Evolutionary conservation across 2,888 invertebrate species (phyloP), one percentile per base, ranked within the genome.

Genomic region (Pachliopta kotzebuea): DNA sequence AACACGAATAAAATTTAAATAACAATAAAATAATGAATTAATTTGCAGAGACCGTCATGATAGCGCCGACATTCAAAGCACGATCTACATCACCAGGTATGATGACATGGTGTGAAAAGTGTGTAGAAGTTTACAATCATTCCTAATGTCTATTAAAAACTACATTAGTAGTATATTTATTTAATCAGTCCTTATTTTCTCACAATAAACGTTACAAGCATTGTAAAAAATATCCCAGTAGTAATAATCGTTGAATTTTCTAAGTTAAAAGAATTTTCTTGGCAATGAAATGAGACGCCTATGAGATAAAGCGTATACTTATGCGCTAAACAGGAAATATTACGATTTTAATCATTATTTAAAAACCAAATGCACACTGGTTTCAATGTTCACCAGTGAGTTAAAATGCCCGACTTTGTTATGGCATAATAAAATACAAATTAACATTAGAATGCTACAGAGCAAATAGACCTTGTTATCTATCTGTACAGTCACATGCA

Each of bases 41-140:
- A 81, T 90, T 94, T 93, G 72, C 94, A 94, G 94, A 94, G 86
- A 92, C 93, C 85, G 92, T 93, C 88, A 95, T 95, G 94, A 94
- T 95, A 83, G 93, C 94, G 74, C 96, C 96, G 74, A 96, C 94
- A 84, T 96, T 96, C 93, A 96, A 96, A 92, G 96, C 96, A 76
- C 95, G 94, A 80, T 94, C 96, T 76, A 92, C 94, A 69, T 93
- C 93, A 74, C 93, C 95, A 94, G 95, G 95, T 95, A 95, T 73
- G 64, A 52, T 18, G 62, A 63, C n/a, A 53, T 64, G 65, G 72
- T 70, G 67, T 70, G 69, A 45, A 42, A 18, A 18, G 18, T 45
- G 6, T n/a, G 18, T 31, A 11, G 8, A 29, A 53, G 11, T 53
- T 21, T 54, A 7, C 21, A 20, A 21, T 37, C 18, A 20, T 60